A percentile compares a stretch with the other conserved stretches of the same genome.
These are phyloP conservation scores for Trachythela sp. DNA, from an alignment of 64 coral and sea anemone species.

Conservation along the genomic window DNA sequence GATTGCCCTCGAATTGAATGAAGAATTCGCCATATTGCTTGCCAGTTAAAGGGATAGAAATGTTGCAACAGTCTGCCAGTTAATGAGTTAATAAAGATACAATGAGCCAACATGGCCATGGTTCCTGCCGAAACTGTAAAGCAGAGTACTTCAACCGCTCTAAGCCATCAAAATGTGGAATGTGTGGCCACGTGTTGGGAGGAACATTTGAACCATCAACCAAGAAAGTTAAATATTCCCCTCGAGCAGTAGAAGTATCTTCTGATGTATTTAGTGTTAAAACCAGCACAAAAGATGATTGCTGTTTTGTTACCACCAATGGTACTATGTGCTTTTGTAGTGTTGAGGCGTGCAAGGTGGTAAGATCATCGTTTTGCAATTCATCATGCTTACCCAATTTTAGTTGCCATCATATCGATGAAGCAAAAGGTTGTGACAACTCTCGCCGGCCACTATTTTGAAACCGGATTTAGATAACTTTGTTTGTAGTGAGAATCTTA, in stretches of 20 bases:
- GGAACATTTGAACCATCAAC: constrained; percentile 26
- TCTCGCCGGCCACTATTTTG: neutral
- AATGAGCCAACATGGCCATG: neutral
- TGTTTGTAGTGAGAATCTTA: neutral
- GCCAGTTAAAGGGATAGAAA: too few relatives aligned
- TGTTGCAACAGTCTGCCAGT: too few relatives aligned
- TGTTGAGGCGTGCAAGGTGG: neutral
- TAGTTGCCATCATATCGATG: neutral
- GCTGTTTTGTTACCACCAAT: constrained; percentile 37
- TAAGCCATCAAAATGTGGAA: constrained; percentile 31
- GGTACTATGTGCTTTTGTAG: constrained; percentile 1
- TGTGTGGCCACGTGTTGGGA: constrained; percentile 33
- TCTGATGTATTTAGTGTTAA: constrained; percentile 5
- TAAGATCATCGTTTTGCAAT: neutral
- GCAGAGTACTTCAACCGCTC: constrained; percentile 38
- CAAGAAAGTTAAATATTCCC: constrained; percentile 24
- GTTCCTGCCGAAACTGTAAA: constrained; percentile 31
- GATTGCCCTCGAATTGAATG: too few relatives aligned
- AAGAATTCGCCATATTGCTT: too few relatives aligned
- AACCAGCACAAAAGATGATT: constrained; percentile 28
- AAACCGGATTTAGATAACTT: neutral
- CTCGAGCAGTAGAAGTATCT: neutral
- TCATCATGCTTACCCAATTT: neutral
- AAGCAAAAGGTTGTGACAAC: neutral
- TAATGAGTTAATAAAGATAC: too few relatives aligned